Base-by-base conservation (phyloP, 2,113 vertebrate species). In the Sula dactylatra region DNA sequence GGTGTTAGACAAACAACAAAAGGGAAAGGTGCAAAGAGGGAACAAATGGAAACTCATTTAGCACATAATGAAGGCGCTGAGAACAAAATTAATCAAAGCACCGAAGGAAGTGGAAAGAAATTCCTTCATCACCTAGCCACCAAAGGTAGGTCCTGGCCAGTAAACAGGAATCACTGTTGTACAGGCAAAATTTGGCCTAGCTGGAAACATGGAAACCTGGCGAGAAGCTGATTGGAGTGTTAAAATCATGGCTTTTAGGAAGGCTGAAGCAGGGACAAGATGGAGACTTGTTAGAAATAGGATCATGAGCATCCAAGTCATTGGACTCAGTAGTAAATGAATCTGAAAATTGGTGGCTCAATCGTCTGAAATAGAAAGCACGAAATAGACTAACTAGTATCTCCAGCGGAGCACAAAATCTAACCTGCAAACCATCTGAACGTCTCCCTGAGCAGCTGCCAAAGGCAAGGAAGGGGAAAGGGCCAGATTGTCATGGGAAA, bases 41-140 rank as follows among this genome's bases (percentile, higher is more conserved):
- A 91, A 97, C 97, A 97, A 97, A 97, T 83, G 97, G 95, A 96
- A 96, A 93, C 90, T 97, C 90, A 50, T 93, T 97, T 97, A 97
- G 69, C 94, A 92, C 90, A 8, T 86, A 97, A 96, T 58, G 76
- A 90, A 94, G 82, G 90, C 83, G 92, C 76, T 88, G 82, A 71
- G 90, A 96, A 81, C 38, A 90, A 93, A 95, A 94, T 93, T 90
- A 97, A 96, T 92, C 88, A 96, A 95, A 97, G 97, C 64, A 90
- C 67, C 20, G 79, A 93, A 95, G 90, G 94, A 97, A 96, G 85
- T 36, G 40, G 76, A 83, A 56, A 88, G 86, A 88, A 90, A 66
- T 24, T 79, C 90, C 95, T 90, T 95, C 76, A 78, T 88, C 90
- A 42, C 66, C 62, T 69, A 36, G 29, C 81, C 78, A 82, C 62